Evolutionary conservation across 2,888 invertebrate genomes (phyloP), one percentile per base, ranked within the genome.

Genomic region (Troglohyphantes excavatus): DNA sequence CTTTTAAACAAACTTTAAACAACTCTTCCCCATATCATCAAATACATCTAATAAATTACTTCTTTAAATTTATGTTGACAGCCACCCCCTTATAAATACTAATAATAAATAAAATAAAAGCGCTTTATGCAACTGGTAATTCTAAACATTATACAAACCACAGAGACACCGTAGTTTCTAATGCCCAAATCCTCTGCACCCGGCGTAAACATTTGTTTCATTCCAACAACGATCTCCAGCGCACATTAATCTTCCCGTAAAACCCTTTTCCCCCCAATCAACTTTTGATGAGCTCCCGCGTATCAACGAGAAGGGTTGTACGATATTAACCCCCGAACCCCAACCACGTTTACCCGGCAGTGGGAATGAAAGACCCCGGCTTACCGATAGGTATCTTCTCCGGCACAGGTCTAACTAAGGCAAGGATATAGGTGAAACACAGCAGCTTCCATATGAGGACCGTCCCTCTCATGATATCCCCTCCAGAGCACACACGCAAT

Each of bases 311-410:
- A 11, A 19, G 43, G 67, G 68, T 27, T 43, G 26, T 17, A 21
- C 46, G 63, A 26, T 33, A 68, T 27, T 79, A 46, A 79, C 29
- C 46, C 67, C 43, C 27, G 2, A 11, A 79, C 23, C 65, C 33
- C 13, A 53, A 46, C n/a, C 73, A 73, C 73, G 53, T 53, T 73
- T 46, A 19, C n/a, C 2, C 27, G 26, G 39, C 21, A 76, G 11
- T 11, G 33, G 61, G 33, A 61, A 33, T 61, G 75, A 82, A 75
- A 26, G 27, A 29, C 68, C 23, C 17, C n/a, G 26, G 78, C 91
- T 86, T 81, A 91, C 91, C 91, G 26, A 91, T 91, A 21, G 91
- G 91, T 82, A 91, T 89, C 76, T 90, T 91, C 82, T 91, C 91
- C 9, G 91, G 91, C 78, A 89, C 89, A n/a, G 91, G 85, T 61